Evolutionary conservation across 2,888 invertebrate genomes (phyloP).

Genomic region (Thereva nobilitata): DNA sequence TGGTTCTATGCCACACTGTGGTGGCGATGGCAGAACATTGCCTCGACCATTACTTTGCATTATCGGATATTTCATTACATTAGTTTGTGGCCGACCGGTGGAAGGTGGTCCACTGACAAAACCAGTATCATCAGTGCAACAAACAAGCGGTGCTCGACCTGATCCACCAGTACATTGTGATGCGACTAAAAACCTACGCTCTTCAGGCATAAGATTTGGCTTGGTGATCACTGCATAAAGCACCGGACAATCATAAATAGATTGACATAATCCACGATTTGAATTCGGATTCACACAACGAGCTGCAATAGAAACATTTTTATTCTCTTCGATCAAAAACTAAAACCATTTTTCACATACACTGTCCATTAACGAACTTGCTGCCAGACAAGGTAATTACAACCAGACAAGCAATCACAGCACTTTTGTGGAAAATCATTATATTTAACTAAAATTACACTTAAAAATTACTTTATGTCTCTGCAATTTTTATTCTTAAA

Average conservation of each 20-base stretch:
- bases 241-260: slow-evolving; percentile 52
- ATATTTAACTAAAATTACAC: no score
- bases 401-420: no score
- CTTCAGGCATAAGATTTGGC: slow-evolving; percentile 40
- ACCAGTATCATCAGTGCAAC: slow-evolving; percentile 50
- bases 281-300: slow-evolving; percentile 61
- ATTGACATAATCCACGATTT: slow-evolving; percentile 50
- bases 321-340: no score
- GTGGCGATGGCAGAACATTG: slow-evolving; percentile 49
- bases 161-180: slow-evolving; percentile 51
- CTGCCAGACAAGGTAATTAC: no score
- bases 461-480: no score
- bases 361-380: no score
- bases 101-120: slow-evolving; percentile 39
- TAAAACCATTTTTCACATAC: no score
- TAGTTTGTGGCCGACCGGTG: neutral
- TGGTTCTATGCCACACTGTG: slow-evolving; percentile 51
- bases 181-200: slow-evolving; percentile 48
- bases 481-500: no score
- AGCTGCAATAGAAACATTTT: slow-evolving; percentile 41
- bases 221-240: slow-evolving; percentile 46
- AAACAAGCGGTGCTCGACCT: slow-evolving; percentile 51
- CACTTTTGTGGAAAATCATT: no score
- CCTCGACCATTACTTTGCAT: slow-evolving; percentile 43
- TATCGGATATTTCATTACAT: neutral